phyloP scores from a whole-genome alignment of 2,113 vertebrate species.

The Leptobrachium ailaonicum region DNA sequence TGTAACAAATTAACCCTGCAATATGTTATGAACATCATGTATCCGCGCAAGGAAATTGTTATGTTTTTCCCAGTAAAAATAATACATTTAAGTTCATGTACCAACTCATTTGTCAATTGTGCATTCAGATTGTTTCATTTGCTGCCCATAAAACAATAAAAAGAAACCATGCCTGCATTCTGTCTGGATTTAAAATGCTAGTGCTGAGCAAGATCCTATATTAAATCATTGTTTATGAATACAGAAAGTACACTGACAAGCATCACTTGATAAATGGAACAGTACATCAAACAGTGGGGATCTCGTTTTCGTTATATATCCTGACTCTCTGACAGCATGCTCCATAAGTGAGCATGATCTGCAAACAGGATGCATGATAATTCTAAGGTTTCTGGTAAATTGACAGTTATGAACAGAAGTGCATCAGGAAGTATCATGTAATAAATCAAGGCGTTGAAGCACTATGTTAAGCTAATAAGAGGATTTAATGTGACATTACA shows the following conservation, averaged over 20 bases:
- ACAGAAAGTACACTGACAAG: slow-evolving; percentile 34
- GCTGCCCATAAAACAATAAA: not conserved
- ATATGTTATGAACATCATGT: too few relatives aligned
- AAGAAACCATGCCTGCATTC: not conserved
- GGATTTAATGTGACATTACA: slow-evolving; percentile 41
- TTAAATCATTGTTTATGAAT: slow-evolving; percentile 41
- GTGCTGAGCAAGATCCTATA: slow-evolving; percentile 36
- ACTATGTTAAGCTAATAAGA: slow-evolving; percentile 33
- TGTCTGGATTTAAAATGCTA: slow-evolving; percentile 19
- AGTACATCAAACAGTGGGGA: slow-evolving; percentile 37
- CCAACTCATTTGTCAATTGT: not conserved
- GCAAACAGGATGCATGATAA: slow-evolving; percentile 44
- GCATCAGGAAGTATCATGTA: slow-evolving; percentile 37
- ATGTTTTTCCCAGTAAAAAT: too few relatives aligned
- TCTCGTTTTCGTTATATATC: slow-evolving; percentile 38
- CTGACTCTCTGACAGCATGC: slow-evolving; percentile 42
- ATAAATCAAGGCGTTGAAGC: slow-evolving; percentile 23
- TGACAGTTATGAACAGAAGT: slow-evolving; percentile 45
- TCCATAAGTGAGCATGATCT: slow-evolving; percentile 33
- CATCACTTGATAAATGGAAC: slow-evolving; percentile 36
- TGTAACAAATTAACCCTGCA: too few relatives aligned
- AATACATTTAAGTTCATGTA: too few relatives aligned
- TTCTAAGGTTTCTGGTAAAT: slow-evolving; percentile 43
- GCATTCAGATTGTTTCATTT: slow-evolving; percentile 11
- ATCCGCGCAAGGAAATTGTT: too few relatives aligned